phyloP scores from a whole-genome alignment of 1,140 invertebrate genomes.

The Sarcophaga peregrina region DNA sequence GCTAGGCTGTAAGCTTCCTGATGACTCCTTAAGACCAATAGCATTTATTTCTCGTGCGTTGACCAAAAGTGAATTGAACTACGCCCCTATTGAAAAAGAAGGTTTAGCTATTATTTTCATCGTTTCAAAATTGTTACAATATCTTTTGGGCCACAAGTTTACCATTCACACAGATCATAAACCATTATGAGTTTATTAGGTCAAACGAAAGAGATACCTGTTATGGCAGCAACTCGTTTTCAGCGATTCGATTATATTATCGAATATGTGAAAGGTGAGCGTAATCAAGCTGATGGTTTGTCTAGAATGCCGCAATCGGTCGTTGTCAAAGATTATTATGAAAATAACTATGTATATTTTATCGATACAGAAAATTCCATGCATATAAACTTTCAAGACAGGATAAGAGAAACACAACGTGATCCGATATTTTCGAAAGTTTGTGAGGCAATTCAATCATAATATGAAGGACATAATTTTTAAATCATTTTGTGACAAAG shows the following conservation, averaged over 20 bases:
- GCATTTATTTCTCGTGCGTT: no score
- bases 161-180: slow-evolving; percentile 31
- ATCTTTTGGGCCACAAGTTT: slow-evolving; percentile 28
- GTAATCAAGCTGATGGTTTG: background rate
- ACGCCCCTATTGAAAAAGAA: no score
- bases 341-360: slow-evolving; percentile 24
- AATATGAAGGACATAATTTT: background rate
- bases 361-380: slow-evolving; percentile 20
- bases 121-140: slow-evolving; percentile 33
- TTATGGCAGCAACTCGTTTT: slow-evolving; percentile 26
- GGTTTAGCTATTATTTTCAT: slow-evolving; percentile 34
- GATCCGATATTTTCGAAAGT: slow-evolving; percentile 38
- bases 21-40: background rate
- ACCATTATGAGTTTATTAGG: slow-evolving; percentile 28
- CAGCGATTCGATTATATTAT: slow-evolving; percentile 28
- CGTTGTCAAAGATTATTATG: slow-evolving; percentile 1
- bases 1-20: background rate
- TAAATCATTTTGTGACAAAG: slow-evolving; percentile 23
- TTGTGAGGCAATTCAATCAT: background rate
- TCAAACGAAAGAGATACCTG: slow-evolving; percentile 25
- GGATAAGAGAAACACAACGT: slow-evolving; percentile 39
- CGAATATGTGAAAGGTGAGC: background rate
- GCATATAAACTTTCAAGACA: background rate
- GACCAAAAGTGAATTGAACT: slow-evolving; percentile 29
- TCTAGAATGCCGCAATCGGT: slow-evolving; percentile 21